Base-by-base conservation (phyloP, 2,888 invertebrate species). In the Crepidodera aurea region DNA sequence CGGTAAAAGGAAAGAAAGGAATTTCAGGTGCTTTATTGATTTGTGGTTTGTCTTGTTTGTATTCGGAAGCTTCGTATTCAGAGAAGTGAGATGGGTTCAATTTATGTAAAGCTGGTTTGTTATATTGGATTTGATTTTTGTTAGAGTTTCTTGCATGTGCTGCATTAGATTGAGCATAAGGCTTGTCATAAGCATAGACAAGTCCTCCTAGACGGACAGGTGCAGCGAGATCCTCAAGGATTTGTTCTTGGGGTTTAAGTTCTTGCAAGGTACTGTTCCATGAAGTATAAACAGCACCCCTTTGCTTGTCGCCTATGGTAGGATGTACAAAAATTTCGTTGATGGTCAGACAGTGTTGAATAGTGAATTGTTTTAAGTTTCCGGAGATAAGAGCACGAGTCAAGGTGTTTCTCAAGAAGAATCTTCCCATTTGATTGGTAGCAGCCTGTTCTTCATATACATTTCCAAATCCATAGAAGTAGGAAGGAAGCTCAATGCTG, bases 301-400 rank as follows among this genome's bases (percentile, higher is more conserved):
- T 85, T 69, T 87, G 84, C 37, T 84, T 79, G 40, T 87, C 85
- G 71, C 84, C 83, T 62, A 87, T 75, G 59, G 83, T 83, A 7
- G 89, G 88, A 64, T 84, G 86, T 5, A 88, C 81, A 37, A 85
- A 76, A 60, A 90, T 85, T 60, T 84, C 84, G 79, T 86, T 87
- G 13, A 84, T 85, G 22, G 88, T 87, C 69, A 85, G 84, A 6
- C 88, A 82, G 55, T 88, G 87, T 77, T 88, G 89, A 66, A 91
- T 87, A 34, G 86, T 86, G 71, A 86, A 89, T 51, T 83, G 81
- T 62, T 85, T 83, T 1, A 83, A 75, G 51, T 74, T 78, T 59
- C 86, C 86, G 12, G 83, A 81, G 42, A 90, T 79, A 50, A 89
- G 79, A 60, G 87, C 84, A 29, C 83, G 80, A 44, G 86, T 85